Evolutionary conservation across 2,113 vertebrate genomes (phyloP).

Genomic region (Boulengeromyrus knoepffleri): DNA sequence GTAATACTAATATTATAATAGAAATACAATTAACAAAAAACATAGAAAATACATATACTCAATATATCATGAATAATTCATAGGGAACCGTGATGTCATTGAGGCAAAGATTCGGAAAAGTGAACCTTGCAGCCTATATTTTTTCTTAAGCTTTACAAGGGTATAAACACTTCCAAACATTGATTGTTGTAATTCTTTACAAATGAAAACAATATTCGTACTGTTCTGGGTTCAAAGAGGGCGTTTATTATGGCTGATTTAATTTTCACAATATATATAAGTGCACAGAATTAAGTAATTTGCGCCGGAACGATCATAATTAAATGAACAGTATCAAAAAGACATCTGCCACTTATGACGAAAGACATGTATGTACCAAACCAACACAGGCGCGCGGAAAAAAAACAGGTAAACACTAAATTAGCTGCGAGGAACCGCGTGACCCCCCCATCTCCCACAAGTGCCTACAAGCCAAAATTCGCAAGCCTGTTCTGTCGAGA

Average conservation of each 20-base stretch:
- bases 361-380: background rate
- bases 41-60: background rate
- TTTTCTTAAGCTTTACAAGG: background rate
- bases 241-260: background rate
- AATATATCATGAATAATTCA: background rate
- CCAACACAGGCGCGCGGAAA: background rate
- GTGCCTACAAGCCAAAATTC: background rate
- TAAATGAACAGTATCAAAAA: background rate
- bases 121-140: background rate
- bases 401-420: conserved; percentile 8
- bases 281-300: background rate
- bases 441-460: background rate
- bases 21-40: background rate
- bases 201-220: background rate
- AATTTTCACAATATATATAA: background rate
- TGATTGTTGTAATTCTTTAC: background rate
- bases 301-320: background rate
- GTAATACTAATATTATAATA: background rate
- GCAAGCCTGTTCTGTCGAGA: background rate
- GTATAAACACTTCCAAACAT: background rate
- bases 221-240: background rate
- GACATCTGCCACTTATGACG: background rate
- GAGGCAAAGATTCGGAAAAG: background rate
- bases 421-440: background rate
- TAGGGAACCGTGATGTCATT: background rate